Percentiles rank a stretch among this genome's conserved stretches.
Conservation (phyloP, 92 coral and sea anemone species). For the Actinernus sp. region DNA sequence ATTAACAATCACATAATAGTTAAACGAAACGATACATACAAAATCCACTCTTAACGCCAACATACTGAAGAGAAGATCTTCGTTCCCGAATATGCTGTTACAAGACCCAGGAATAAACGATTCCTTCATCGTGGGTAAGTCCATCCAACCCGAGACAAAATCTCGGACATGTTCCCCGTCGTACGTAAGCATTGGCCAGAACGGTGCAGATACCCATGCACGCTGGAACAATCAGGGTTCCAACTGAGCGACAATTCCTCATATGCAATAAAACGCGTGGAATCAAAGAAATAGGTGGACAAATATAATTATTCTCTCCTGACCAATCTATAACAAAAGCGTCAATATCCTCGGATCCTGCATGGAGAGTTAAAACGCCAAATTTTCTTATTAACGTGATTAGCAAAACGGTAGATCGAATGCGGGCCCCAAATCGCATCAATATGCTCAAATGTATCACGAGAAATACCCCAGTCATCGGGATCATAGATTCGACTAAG, state of each 20-base stretch:
- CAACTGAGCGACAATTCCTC: slow-evolving; percentile 28
- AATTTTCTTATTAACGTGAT: slow-evolving; percentile 27
- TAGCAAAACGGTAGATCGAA: slow-evolving; percentile 51
- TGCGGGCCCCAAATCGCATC: slow-evolving; percentile 64
- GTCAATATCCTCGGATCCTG: slow-evolving; percentile 56
- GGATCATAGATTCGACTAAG: slow-evolving; percentile 53
- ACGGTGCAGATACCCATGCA: slow-evolving; percentile 22
- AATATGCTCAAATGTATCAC: slow-evolving; percentile 13
- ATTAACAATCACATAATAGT: no score
- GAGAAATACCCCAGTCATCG: slow-evolving; percentile 45
- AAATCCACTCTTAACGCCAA: neutral
- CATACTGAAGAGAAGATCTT: neutral
- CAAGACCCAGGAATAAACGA: slow-evolving; percentile 3
- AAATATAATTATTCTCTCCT: slow-evolving; percentile 42
- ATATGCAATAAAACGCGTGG: slow-evolving; percentile 35
- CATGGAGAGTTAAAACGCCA: slow-evolving; percentile 39
- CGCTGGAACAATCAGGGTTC: slow-evolving; percentile 37
- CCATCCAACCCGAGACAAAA: neutral
- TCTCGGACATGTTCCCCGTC: neutral
- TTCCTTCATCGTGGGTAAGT: neutral
- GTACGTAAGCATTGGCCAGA: slow-evolving; percentile 14
- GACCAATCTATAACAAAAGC: slow-evolving; percentile 38
- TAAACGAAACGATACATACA: no score
- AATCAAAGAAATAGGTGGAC: slow-evolving; percentile 42
- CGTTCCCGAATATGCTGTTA: neutral